These are phyloP conservation scores for Brachyptera risi DNA, from an alignment of 2,888 invertebrate genomes.

Conservation along the genomic window DNA sequence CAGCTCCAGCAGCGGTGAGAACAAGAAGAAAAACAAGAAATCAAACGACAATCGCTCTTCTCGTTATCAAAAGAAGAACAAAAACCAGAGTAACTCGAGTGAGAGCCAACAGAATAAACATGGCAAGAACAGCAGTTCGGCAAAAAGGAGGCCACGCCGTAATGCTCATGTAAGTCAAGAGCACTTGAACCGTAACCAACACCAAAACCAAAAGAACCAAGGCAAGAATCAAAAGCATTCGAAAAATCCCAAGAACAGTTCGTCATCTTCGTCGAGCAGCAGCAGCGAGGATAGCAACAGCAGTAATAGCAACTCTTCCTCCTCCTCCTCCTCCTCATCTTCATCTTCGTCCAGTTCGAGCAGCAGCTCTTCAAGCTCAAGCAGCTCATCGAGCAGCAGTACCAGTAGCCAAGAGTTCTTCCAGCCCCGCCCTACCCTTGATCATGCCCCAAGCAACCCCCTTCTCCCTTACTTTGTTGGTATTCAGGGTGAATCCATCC, in stretches of 20 bases:
- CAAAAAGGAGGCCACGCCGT: neutral
- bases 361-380: neutral
- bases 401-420: slow-evolving; percentile 24
- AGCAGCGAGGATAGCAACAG: slow-evolving; percentile 20
- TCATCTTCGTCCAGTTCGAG: neutral
- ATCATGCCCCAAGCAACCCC: slow-evolving; percentile 29
- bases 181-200: neutral
- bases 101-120: neutral
- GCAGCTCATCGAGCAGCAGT: slow-evolving; percentile 13
- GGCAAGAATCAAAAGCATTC: slow-evolving; percentile 30
- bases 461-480: slow-evolving; percentile 44
- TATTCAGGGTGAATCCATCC: slow-evolving; percentile 48
- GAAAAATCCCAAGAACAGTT: slow-evolving; percentile 1
- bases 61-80: neutral
- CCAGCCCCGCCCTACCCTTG: slow-evolving; percentile 24
- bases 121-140: neutral
- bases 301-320: neutral
- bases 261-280: slow-evolving; percentile 36
- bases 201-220: neutral
- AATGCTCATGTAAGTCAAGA: neutral
- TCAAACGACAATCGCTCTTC: neutral
- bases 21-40: neutral
- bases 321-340: slow-evolving; percentile 11
- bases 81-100: neutral
- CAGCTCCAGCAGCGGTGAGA: slow-evolving; percentile 26